Evolutionary conservation across 2,797 vertebrate species (phyloP).

Genomic region (Bufotes viridis): DNA sequence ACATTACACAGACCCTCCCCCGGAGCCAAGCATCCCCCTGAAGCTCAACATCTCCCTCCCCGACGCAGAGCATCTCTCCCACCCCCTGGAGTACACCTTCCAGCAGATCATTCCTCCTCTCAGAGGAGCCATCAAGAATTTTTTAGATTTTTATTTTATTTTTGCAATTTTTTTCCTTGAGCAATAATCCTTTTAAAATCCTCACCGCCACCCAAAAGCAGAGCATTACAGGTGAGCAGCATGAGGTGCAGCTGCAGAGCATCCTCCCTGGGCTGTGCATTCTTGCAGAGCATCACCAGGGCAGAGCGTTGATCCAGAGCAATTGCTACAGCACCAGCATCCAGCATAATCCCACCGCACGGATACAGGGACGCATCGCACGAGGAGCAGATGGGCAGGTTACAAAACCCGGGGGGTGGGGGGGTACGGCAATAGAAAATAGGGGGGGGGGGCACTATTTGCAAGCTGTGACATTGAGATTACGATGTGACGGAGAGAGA

Average conservation of each 20-base stretch:
- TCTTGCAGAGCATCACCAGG: neutral
- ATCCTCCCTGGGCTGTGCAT: conserved; percentile 20
- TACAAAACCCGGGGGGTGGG: neutral
- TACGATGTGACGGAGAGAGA: neutral
- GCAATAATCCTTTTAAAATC: conserved; percentile 1
- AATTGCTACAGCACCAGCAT: neutral
- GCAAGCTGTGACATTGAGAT: conserved; percentile 47
- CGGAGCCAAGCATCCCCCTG: conserved; percentile 44
- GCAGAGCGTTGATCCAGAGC: conserved; percentile 3
- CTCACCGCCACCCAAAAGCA: neutral
- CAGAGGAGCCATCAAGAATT: neutral
- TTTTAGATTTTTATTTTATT: neutral
- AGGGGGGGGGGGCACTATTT: neutral
- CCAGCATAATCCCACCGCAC: neutral
- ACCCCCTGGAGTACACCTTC: neutral
- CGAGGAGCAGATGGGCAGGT: neutral
- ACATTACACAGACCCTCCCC: conserved; percentile 60
- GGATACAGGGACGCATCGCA: neutral
- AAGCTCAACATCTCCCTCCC: conserved; percentile 29
- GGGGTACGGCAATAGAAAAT: neutral
- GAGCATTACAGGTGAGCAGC: conserved; percentile 35
- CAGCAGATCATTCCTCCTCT: conserved; percentile 5
- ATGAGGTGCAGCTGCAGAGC: conserved; percentile 35
- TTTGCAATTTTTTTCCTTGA: neutral
- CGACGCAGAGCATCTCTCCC: conserved; percentile 46